Evolutionary conservation across 2,888 invertebrate genomes (phyloP).

Genomic region (Epirrhoe alternata): DNA sequence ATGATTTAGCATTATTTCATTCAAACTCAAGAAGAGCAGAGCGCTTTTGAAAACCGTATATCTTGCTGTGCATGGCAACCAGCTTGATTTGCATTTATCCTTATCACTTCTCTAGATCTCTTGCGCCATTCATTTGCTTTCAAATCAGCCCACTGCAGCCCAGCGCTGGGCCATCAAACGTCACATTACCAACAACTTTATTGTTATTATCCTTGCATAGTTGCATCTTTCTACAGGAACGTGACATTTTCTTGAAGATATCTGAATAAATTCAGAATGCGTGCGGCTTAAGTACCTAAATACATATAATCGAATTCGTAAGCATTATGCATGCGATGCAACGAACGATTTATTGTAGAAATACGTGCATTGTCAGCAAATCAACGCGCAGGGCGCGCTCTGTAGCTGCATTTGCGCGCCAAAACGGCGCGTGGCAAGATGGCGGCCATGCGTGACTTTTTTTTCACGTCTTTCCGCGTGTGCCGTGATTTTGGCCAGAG

Average conservation of each 20-base stretch:
- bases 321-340: slow-evolving; percentile 74
- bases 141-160: slow-evolving; percentile 30
- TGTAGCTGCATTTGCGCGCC: slow-evolving; percentile 59
- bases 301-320: slow-evolving; percentile 71
- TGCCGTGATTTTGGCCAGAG: slow-evolving; percentile 81
- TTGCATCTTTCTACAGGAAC: slow-evolving; percentile 46
- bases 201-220: slow-evolving; percentile 46
- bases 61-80: slow-evolving; percentile 14
- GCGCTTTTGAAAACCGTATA: slow-evolving; percentile 6
- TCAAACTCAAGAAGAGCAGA: not conserved
- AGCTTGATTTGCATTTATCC: slow-evolving; percentile 20
- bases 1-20: too few species aligned
- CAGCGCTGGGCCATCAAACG: slow-evolving; percentile 30
- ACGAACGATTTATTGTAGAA: slow-evolving; percentile 80
- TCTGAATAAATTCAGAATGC: slow-evolving; percentile 67
- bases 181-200: slow-evolving; percentile 39
- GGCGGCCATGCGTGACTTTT: slow-evolving; percentile 62
- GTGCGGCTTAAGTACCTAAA: slow-evolving; percentile 74
- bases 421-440: slow-evolving; percentile 74
- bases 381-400: slow-evolving; percentile 49
- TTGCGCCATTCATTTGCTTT: slow-evolving; percentile 37
- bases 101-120: slow-evolving; percentile 34
- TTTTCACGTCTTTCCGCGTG: slow-evolving; percentile 78
- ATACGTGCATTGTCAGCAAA: slow-evolving; percentile 75
- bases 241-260: slow-evolving; percentile 49